phyloP scores from a whole-genome alignment of 2,797 vertebrate genomes.

The Apogon talboti region DNA sequence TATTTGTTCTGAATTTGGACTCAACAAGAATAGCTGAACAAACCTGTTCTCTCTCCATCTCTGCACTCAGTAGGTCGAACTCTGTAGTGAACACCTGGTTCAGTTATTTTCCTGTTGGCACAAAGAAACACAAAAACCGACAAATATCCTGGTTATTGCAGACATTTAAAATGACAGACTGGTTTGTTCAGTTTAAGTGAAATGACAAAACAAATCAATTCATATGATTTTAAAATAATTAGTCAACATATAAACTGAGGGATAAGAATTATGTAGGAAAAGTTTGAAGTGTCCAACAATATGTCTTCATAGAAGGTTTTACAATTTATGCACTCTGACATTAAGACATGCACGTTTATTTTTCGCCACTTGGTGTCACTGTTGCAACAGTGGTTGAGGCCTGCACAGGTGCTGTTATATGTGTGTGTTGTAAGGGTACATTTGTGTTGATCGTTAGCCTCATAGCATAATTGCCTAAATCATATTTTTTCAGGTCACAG shows the following conservation, averaged over 20 bases:
- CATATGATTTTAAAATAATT: not conserved
- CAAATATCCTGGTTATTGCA: slow-evolving; percentile 36
- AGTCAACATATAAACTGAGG: not conserved
- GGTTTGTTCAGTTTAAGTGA: not conserved
- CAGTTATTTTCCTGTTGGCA: slow-evolving; percentile 50
- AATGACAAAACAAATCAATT: not conserved
- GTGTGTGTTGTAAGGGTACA: slow-evolving; percentile 6
- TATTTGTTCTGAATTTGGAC: slow-evolving; percentile 6
- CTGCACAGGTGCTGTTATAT: slow-evolving; percentile 6
- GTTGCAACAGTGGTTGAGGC: slow-evolving; percentile 65
- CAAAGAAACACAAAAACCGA: slow-evolving; percentile 47
- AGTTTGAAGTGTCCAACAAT: not conserved
- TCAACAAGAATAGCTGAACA: slow-evolving; percentile 40
- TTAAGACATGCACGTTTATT: not conserved
- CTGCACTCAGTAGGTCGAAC: slow-evolving; percentile 33
- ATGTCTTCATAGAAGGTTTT: slow-evolving; percentile 1
- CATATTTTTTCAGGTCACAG: too few relatives aligned
- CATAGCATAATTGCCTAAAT: too few relatives aligned
- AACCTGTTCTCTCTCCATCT: slow-evolving; percentile 69
- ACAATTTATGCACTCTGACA: slow-evolving; percentile 7
- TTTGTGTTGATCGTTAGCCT: not conserved
- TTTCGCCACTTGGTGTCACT: slow-evolving; percentile 73
- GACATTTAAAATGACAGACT: not conserved
- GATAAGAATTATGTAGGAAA: not conserved
- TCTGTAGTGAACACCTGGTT: slow-evolving; percentile 54